Evolutionary conservation across 2,113 vertebrate species (phyloP), one percentile per base, ranked within the genome.

Genomic region (Coptodon rendalli): DNA sequence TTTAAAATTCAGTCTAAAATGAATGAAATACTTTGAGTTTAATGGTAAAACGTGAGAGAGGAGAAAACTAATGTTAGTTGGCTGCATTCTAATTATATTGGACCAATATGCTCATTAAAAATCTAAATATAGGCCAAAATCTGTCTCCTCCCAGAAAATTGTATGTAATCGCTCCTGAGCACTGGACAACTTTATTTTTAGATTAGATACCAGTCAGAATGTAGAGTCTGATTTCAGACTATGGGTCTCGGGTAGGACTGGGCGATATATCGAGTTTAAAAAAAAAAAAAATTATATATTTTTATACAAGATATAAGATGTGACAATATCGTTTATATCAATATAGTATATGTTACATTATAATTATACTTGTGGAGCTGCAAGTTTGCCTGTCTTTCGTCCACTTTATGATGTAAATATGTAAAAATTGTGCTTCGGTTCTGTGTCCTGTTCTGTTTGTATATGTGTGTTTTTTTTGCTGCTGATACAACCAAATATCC

Each of bases 321-420:
- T 52, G 48, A 9, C 17, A 52, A 52, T 52, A 19, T 52, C 0
- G 4, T 50, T 50, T 50, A 9, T 50, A 50, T 19, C 3, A 8
- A 19, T 52, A 52, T 9, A 52, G 17, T 52, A 2, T 3, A 0
- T 3, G 17, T 19, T 19, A 52, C 8, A 0, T 52, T 2, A 52
- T 5, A 52, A 52, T 19, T 52, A 19, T 52, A 52, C 7, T 52
- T 19, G 1, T 52, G 48, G 17, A 52, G 17, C 48, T 0, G 17
- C 48, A 19, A 4, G 48, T 52, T 52, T 52, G 48, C 17, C 48
- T 52, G 9, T 38, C 0, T 19, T 52, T 19, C 2, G 48, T 50
- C 48, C 48, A 50, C 17, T 50, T 22, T 22, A 22, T 22, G 22
- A 22, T 22, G 22, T 22, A 22, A 22, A 22, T 22, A 22, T 22